A percentile compares a stretch with the other conserved stretches of the same genome.
These are phyloP conservation scores for Actinostola sp. DNA, from an alignment of 92 coral and sea anemone genomes.

Conservation along the genomic window DNA sequence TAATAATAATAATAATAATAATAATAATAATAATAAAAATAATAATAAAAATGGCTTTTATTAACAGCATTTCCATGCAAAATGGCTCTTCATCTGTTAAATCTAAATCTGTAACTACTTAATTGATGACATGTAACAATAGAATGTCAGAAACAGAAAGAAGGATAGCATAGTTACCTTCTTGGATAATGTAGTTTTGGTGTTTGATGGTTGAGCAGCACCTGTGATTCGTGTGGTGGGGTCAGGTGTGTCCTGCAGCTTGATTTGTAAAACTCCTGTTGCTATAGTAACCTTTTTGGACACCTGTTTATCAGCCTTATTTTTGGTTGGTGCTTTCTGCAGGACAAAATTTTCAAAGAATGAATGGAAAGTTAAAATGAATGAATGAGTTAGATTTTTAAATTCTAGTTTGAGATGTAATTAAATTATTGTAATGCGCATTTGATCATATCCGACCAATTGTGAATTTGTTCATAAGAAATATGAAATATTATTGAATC, in stretches of 20 bases:
- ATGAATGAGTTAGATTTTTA: neutral
- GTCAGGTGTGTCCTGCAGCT: neutral
- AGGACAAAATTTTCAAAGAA: neutral
- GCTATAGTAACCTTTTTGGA: conserved; percentile 36
- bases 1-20: too few species aligned
- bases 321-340: conserved; percentile 12
- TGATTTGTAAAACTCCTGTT: conserved; percentile 39
- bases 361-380: neutral
- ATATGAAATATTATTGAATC: too few species aligned
- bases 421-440: neutral
- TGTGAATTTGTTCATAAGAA: too few species aligned
- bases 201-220: neutral
- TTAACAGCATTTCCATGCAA: too few species aligned
- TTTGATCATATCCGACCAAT: neutral
- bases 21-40: too few species aligned
- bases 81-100: too few species aligned
- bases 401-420: too few species aligned
- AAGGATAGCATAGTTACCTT: neutral
- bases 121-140: too few species aligned
- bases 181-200: neutral
- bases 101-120: too few species aligned
- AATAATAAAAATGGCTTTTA: too few species aligned
- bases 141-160: too few species aligned
- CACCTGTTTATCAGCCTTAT: conserved; percentile 10
- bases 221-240: neutral